A percentile compares a stretch with the other conserved stretches of the same genome.
phyloP scores from a whole-genome alignment of 2,888 invertebrate genomes.

The Drosophila barbarae region DNA sequence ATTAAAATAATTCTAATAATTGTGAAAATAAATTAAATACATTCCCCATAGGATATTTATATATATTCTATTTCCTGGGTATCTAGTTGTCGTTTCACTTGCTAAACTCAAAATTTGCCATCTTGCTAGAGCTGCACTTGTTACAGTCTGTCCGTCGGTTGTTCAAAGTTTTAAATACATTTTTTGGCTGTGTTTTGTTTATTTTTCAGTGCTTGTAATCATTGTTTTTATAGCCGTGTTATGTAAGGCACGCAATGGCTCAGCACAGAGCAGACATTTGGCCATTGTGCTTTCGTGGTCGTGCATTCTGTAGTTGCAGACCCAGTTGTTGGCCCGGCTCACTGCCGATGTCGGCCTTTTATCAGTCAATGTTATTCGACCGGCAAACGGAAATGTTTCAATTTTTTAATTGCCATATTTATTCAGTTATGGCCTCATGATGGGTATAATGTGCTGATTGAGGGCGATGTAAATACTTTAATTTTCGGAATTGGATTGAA shows the following conservation, averaged over 20 bases:
- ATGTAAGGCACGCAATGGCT: constrained; percentile 65
- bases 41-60: no score
- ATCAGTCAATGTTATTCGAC: constrained; percentile 64
- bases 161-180: constrained; percentile 36
- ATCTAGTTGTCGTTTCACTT: not conserved
- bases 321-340: constrained; percentile 35
- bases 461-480: constrained; percentile 14
- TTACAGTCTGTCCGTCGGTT: constrained; percentile 32
- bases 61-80: constrained; percentile 9
- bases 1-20: no score
- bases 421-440: constrained; percentile 27
- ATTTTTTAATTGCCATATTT: constrained; percentile 31
- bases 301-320: constrained; percentile 36
- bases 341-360: constrained; percentile 39
- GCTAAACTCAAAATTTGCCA: not conserved
- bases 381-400: constrained; percentile 58
- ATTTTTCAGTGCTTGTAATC: constrained; percentile 30
- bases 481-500: constrained; percentile 1
- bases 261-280: constrained; percentile 40
- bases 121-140: constrained; percentile 40
- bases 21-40: no score
- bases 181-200: constrained; percentile 32
- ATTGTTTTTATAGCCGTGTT: constrained; percentile 41
- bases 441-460: constrained; percentile 35
- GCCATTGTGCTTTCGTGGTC: constrained; percentile 21